Base-by-base conservation (phyloP, 2,888 invertebrate genomes). In the Drosophila atripex region DNA sequence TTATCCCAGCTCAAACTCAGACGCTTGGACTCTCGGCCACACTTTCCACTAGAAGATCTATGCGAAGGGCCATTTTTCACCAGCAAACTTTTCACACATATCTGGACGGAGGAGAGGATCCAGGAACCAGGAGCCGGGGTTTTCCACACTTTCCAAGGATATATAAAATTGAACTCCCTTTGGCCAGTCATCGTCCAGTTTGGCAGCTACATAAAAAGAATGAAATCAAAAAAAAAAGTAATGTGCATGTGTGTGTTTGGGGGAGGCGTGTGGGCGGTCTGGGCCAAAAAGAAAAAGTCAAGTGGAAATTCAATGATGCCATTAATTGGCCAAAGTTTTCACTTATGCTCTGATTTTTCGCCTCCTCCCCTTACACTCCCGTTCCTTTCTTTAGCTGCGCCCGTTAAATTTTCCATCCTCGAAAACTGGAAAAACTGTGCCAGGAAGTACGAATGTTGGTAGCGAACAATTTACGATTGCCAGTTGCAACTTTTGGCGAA, bases 291-390 rank as follows among this genome's bases (percentile, higher is more conserved):
- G 71, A 78, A 84, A 84, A 84, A 88, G 87, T 88, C 80, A 84
- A 85, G 88, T 86, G 85, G 84, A 88, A 87, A 86, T 88, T 88
- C 88, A 84, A 88, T 88, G 85, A 88, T 88, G 86, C 88, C 86
- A 88, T 86, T 86, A 86, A 86, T 86, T 86, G 85, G 88, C 88
- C 88, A 88, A 82, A 86, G 85, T 86, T 86, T 84, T 88, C 88
- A 88, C 87, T 88, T 84, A 88, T 86, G 84, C 69, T 86, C 87
- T 80, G 87, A 88, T 88, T 82, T 82, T 86, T 68, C 51, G 49
- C 75, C 38, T 54, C 38, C 56, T 21, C 46, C 63, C 51, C 41
- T 56, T 55, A 49, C 25, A 47, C 55, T 39, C 51, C n/a, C 30
- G 3, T 28, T 28, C 28, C 50, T 25, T 2, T 35, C 35, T 6